Conservation (phyloP, 1,140 invertebrate genomes). For the Nasonia giraulti region DNA sequence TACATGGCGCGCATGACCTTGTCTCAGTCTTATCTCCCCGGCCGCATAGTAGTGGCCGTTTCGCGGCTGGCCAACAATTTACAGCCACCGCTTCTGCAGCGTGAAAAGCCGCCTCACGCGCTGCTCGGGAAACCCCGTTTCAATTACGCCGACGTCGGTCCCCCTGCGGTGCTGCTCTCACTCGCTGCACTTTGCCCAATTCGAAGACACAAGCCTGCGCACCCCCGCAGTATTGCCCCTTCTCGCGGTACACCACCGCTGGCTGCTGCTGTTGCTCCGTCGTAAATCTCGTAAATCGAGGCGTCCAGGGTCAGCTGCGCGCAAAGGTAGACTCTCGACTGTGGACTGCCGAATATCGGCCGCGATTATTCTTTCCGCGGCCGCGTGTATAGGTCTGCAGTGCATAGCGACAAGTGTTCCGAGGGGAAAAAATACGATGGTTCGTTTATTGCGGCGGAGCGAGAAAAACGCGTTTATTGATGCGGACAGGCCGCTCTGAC, state of each 20-base stretch:
- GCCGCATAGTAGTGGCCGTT: background rate
- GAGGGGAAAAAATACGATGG: slow-evolving; percentile 25
- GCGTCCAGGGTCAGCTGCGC: background rate
- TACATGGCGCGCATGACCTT: too few species aligned
- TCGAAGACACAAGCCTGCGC: background rate
- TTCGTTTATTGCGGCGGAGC: background rate
- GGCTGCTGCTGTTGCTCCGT: background rate
- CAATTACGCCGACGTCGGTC: background rate
- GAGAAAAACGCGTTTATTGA: slow-evolving; percentile 27
- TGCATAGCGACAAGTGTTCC: background rate
- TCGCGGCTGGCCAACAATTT: slow-evolving; percentile 43
- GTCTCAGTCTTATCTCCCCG: too few species aligned
- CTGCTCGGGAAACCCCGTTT: background rate
- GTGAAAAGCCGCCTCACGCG: too few species aligned
- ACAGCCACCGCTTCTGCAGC: background rate
- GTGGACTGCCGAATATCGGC: background rate
- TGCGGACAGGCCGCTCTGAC: background rate
- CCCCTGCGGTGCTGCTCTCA: background rate
- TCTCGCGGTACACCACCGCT: slow-evolving; percentile 43
- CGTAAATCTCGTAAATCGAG: slow-evolving; percentile 42
- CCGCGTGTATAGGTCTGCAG: background rate
- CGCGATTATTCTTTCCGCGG: background rate
- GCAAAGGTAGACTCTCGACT: background rate
- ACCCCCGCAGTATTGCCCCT: background rate
- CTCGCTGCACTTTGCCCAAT: slow-evolving; percentile 19